Percentiles rank a stretch among this genome's conserved stretches.
These are phyloP conservation scores for Eunapius fragilis DNA, from an alignment of 37 sponge, comb jelly and placozoan genomes.

Conservation along the genomic window DNA sequence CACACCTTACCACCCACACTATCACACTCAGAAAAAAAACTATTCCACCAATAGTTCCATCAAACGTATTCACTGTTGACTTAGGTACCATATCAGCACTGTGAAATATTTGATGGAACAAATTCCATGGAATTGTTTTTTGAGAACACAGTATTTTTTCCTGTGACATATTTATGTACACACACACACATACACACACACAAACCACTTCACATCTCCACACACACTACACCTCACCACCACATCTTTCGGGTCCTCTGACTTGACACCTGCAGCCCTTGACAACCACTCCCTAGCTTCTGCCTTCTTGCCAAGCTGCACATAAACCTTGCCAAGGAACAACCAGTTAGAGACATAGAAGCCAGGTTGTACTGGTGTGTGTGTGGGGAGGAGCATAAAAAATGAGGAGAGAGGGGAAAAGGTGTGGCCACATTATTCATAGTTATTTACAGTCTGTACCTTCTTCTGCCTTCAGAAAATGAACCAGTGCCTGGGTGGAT, in stretches of 20 bases:
- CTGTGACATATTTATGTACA: too few relatives aligned
- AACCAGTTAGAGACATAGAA: constrained; percentile 68
- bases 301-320: constrained; percentile 43
- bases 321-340: constrained; percentile 63
- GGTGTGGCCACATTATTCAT: neutral
- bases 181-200: neutral
- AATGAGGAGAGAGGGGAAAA: neutral
- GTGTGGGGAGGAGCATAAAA: neutral
- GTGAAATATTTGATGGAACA: too few relatives aligned
- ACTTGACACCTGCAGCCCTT: constrained; percentile 10
- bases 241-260: neutral
- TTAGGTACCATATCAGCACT: too few relatives aligned
- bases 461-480: constrained; percentile 64
- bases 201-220: neutral
- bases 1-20: neutral
- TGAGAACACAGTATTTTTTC: too few relatives aligned
- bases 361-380: constrained; percentile 29
- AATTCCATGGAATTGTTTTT: too few relatives aligned
- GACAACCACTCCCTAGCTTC: constrained; percentile 75
- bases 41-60: too few relatives aligned
- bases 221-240: neutral
- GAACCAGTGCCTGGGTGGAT: constrained; percentile 31
- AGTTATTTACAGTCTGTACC: constrained; percentile 11
- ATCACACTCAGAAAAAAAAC: too few relatives aligned
- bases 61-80: too few relatives aligned